Evolutionary conservation across 2,113 vertebrate genomes (phyloP).

Genomic region (Cynoglossus semilaevis): DNA sequence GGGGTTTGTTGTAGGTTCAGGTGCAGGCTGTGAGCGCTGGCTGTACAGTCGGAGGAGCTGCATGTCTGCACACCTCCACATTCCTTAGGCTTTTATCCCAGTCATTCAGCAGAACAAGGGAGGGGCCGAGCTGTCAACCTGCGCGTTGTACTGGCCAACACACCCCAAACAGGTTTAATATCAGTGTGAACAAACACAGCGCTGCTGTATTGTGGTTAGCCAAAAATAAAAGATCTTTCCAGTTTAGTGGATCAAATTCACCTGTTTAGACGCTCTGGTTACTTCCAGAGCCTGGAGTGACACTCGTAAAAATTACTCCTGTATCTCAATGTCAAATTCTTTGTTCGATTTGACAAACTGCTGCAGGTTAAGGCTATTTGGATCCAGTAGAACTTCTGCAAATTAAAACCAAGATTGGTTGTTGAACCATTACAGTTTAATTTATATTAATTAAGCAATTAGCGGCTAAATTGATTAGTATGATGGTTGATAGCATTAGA

Average conservation of each 20-base stretch:
- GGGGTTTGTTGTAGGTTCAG: constrained; percentile 7
- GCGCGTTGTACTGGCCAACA: constrained; percentile 26
- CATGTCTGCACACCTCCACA: constrained; percentile 81
- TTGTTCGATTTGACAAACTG: no score
- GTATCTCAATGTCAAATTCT: constrained; percentile 1
- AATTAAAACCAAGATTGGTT: no score
- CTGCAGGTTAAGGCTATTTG: no score
- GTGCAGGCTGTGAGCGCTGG: constrained; percentile 14
- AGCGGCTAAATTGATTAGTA: no score
- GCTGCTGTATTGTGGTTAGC: constrained; percentile 4
- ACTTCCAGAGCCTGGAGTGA: neutral
- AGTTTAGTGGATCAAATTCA: constrained; percentile 1
- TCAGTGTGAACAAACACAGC: constrained; percentile 5
- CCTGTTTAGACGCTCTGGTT: neutral
- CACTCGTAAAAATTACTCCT: constrained; percentile 3
- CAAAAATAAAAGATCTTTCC: neutral
- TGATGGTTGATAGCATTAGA: no score
- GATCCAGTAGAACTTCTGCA: no score
- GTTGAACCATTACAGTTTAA: no score
- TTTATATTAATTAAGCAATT: no score
- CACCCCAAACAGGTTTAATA: constrained; percentile 54
- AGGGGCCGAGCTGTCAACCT: constrained; percentile 58
- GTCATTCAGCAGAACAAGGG: constrained; percentile 57
- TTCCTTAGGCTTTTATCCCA: constrained; percentile 66
- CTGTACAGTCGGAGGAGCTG: constrained; percentile 45